These are phyloP conservation scores for Felis chaus DNA, from an alignment of 2,113 vertebrate species.

Conservation along the genomic window DNA sequence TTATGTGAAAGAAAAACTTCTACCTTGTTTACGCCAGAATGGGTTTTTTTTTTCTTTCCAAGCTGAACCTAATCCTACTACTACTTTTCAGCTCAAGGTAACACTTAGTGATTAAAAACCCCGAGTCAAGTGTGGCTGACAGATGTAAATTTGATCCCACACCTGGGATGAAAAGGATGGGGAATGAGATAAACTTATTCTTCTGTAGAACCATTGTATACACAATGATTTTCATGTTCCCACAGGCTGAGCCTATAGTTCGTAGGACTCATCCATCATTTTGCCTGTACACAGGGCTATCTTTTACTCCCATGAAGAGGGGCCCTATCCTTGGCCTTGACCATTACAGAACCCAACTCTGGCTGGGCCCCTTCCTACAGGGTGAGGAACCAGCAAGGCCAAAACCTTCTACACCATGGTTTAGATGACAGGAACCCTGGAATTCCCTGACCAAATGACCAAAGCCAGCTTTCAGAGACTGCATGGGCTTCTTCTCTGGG, in stretches of 20 bases:
- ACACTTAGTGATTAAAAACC: neutral
- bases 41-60: neutral
- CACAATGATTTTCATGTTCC: neutral
- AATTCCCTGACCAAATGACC: neutral
- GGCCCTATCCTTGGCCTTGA: neutral
- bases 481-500: neutral
- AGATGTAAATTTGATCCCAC: neutral
- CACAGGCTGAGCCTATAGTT: neutral
- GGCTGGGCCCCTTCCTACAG: neutral
- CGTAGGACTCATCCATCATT: neutral
- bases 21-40: conserved; percentile 28
- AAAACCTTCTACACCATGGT: neutral
- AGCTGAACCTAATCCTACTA: neutral
- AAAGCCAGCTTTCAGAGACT: neutral
- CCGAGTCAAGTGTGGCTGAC: neutral
- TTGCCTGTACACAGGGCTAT: neutral
- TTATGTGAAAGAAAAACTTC: neutral
- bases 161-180: neutral
- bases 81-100: neutral
- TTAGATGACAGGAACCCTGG: conserved; percentile 10
- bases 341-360: neutral
- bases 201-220: neutral
- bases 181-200: neutral
- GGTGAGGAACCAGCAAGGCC: neutral
- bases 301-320: neutral